Percentiles rank a stretch among this genome's conserved stretches.
Conservation (phyloP, 2,113 vertebrate genomes). For the Pomatorhinus ruficollis region DNA sequence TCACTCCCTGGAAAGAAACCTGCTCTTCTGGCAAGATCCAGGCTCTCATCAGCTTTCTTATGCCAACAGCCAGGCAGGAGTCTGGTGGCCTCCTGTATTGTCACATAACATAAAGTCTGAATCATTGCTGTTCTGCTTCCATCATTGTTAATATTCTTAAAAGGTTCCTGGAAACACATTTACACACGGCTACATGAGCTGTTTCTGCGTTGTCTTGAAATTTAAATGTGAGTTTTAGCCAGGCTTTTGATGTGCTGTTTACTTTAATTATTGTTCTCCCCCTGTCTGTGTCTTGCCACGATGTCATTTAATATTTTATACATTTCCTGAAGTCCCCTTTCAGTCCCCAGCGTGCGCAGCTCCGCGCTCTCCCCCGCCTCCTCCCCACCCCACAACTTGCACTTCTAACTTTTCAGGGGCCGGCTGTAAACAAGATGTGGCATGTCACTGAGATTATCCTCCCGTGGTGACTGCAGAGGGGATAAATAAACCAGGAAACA, state of each 20-base stretch:
- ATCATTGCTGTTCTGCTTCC: conserved; percentile 63
- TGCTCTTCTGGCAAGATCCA: conserved; percentile 2
- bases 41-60: background rate
- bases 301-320: conserved; percentile 71
- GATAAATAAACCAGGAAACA: conserved; percentile 70
- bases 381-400: conserved; percentile 16
- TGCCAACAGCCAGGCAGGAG: conserved; percentile 23
- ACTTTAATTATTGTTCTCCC: conserved; percentile 74
- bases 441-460: conserved; percentile 38
- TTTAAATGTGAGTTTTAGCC: conserved; percentile 73
- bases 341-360: background rate
- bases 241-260: conserved; percentile 76
- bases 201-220: conserved; percentile 68
- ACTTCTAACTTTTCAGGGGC: conserved; percentile 65
- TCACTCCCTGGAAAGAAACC: background rate
- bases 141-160: conserved; percentile 78
- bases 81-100: conserved; percentile 60
- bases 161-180: conserved; percentile 76
- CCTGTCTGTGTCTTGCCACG: conserved; percentile 67
- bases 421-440: conserved; percentile 63
- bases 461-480: conserved; percentile 12
- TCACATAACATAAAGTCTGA: conserved; percentile 63
- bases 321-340: conserved; percentile 42
- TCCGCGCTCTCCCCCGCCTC: background rate
- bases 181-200: conserved; percentile 59